Evolutionary conservation across 23 tunicate species (phyloP), one percentile per base, ranked within the genome.

Genomic region (Phallusia fumigata): DNA sequence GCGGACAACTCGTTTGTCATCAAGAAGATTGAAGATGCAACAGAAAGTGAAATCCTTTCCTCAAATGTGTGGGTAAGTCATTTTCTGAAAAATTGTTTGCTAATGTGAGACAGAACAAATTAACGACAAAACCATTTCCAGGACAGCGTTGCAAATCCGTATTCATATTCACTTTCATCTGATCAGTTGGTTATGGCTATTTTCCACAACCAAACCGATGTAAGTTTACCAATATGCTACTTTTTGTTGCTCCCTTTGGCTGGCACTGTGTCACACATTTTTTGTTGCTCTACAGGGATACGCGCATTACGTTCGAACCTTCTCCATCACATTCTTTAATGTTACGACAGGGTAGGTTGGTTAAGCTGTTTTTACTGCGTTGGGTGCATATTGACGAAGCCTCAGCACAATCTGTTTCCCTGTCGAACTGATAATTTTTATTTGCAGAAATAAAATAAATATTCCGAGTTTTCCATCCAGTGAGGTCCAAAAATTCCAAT

Each of bases 301-400:
- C 65, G 98, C 98, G 6, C 93, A 93, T 78, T 93, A 93, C 79
- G 89, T 93, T 19, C 82, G 89, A 65, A 87, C 92, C 0, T 93
- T 80, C 36, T 88, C 93, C 0, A 76, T 82, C 0, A 85, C 65
- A n/a, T 40, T 93, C 30, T 93, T 75, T 64, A 72, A 83, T 6
- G 80, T 83, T 31, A 30, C 82, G 0, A 78, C 80, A 16, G 80
- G 84, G 93, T 88, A 88, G 13, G 69, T 24, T 58, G n/a, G n/a
- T n/a, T n/a, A n/a, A n/a, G n/a, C n/a, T n/a, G n/a, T n/a, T n/a
- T n/a, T n/a, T n/a, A n/a, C n/a, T n/a, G n/a, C n/a, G n/a, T n/a
- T n/a, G n/a, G n/a, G n/a, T n/a, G n/a, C n/a, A n/a, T n/a, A n/a
- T n/a, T n/a, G n/a, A n/a, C n/a, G n/a, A n/a, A n/a, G n/a, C n/a